Percentiles rank a stretch among this genome's conserved stretches.
Conservation (phyloP, 2,888 invertebrate genomes). For the Noctua pronuba region DNA sequence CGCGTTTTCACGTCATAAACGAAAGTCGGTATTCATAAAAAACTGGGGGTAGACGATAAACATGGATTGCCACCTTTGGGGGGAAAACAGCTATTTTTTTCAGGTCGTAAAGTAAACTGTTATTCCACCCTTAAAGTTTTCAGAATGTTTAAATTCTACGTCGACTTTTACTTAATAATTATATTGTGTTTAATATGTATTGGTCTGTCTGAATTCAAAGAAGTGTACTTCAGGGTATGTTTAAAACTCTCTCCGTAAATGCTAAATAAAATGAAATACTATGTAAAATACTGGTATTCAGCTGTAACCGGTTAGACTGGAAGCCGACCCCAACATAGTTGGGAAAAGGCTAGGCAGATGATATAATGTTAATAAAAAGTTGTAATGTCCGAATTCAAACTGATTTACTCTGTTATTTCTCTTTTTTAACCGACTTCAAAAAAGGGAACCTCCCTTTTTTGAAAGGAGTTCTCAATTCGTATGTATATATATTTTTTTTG, state of each 20-base stretch:
- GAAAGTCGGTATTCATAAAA: slow-evolving; percentile 19
- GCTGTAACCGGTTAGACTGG: not conserved
- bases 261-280: not conserved
- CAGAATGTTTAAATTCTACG: not conserved
- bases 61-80: not conserved
- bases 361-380: not conserved
- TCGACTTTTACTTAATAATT: not conserved
- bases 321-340: not conserved
- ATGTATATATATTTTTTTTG: no score
- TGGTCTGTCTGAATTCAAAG: not conserved
- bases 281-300: not conserved
- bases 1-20: slow-evolving; percentile 37
- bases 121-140: not conserved
- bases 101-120: not conserved
- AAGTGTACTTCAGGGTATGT: not conserved
- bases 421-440: no score
- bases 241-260: not conserved
- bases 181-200: not conserved
- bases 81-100: not conserved
- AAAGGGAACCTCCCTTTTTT: no score
- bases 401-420: not conserved
- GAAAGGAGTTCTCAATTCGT: no score
- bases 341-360: not conserved
- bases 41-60: slow-evolving; percentile 15
- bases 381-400: not conserved